Percentiles rank a stretch among this genome's conserved stretches.
These are phyloP conservation scores for Podargus strigoides DNA, from an alignment of 2,797 vertebrate genomes.

Conservation along the genomic window DNA sequence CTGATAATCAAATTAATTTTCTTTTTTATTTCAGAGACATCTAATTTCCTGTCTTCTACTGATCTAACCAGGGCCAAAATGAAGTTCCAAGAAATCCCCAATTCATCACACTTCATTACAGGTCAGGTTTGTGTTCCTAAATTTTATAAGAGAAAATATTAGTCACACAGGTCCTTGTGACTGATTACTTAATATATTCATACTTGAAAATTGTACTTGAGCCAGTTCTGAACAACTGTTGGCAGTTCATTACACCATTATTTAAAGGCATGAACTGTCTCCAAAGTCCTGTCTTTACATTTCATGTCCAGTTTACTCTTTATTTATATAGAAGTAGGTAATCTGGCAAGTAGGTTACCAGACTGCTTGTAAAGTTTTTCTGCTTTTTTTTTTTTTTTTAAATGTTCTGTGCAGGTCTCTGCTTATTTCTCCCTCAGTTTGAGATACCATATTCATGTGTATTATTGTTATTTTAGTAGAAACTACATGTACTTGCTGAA, in stretches of 20 bases:
- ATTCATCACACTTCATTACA: background rate
- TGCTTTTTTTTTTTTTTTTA: background rate
- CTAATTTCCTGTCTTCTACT: constrained; percentile 7
- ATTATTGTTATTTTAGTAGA: background rate
- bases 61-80: background rate
- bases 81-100: background rate
- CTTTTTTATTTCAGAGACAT: background rate
- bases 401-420: background rate
- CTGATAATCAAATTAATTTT: background rate
- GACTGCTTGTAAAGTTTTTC: background rate
- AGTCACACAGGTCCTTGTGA: constrained; percentile 6
- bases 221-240: background rate
- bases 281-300: constrained; percentile 10
- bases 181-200: constrained; percentile 26
- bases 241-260: background rate
- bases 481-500: background rate
- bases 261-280: background rate
- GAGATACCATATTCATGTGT: background rate
- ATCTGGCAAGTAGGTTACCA: background rate
- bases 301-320: background rate
- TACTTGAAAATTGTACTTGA: background rate
- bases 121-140: background rate
- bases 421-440: background rate
- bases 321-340: background rate
- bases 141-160: constrained; percentile 18